Evolutionary conservation across 2,888 invertebrate genomes (phyloP), one percentile per base, ranked within the genome.

Genomic region (Cephus spinipes): DNA sequence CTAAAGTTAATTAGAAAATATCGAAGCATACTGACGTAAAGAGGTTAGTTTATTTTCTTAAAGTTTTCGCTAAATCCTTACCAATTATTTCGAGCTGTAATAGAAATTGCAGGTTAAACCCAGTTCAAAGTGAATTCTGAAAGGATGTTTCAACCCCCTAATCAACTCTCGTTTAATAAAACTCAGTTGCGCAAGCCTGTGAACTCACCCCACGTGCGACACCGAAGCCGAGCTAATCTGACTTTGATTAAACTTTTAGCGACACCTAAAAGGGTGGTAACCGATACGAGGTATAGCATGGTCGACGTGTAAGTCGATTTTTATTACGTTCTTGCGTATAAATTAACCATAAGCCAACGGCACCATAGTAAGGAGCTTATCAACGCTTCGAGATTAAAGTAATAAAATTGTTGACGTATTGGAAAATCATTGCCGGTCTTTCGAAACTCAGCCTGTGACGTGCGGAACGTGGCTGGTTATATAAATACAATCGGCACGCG

Each of bases 171-270:
- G 88, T 87, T 89, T 89, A 89, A 89, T 89, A 89, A 89, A 89
- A 89, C 84, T 86, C 79, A 83, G 71, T 31, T 23, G 33, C 71
- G 71, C 71, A 71, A 71, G 32, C 31, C 71, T 33, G 23, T 55
- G 71, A 71, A 71, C 33, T 15, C 71, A 12, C 71, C 74, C 77
- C 77, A 73, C 77, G 76, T 79, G 77, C 69, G 68, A 33, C 74
- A 31, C 23, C 78, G 79, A 80, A 81, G 82, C 79, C 82, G 85
- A 76, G 89, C 90, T 90, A 90, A 90, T 90, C 90, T 90, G 90
- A 90, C 90, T 90, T 90, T 90, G 90, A 90, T 90, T 90, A 90
- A 90, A 90, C 88, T 90, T 90, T 90, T 89, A 90, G 89, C 90
- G 89, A 90, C 88, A 89, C 87, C 88, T 85, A 88, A 89, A 88